Percentiles rank a stretch among this genome's conserved stretches.
Conservation (phyloP, 2,113 vertebrate species). For the Eulemur macaco region DNA sequence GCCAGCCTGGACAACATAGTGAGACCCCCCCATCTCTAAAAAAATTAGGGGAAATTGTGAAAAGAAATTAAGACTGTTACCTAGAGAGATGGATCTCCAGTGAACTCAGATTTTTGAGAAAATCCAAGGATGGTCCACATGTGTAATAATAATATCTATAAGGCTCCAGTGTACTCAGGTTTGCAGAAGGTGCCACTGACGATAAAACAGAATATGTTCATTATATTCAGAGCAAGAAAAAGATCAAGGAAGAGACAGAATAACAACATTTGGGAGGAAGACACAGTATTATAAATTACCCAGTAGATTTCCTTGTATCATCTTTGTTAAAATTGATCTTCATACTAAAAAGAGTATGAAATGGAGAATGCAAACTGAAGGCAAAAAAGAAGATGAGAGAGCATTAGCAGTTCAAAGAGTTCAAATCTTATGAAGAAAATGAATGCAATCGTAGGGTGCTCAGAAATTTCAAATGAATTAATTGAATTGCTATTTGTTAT, state of each 20-base stretch:
- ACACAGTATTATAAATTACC: not conserved
- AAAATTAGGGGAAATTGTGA: not conserved
- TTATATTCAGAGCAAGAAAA: not conserved
- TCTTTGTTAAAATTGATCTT: not conserved
- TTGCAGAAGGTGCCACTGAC: not conserved
- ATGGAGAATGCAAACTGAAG: not conserved
- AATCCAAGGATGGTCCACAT: not conserved
- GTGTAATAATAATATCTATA: not conserved
- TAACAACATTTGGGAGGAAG: not conserved
- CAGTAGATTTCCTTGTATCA: not conserved
- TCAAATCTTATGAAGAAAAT: not conserved
- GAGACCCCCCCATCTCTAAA: not conserved
- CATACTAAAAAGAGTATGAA: not conserved
- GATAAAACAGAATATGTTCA: not conserved
- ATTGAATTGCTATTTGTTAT: constrained; percentile 7
- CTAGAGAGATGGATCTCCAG: not conserved
- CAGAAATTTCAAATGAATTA: constrained; percentile 18
- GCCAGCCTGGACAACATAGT: not conserved
- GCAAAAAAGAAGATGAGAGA: not conserved
- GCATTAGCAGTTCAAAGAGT: constrained; percentile 15
- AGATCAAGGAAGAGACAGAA: not conserved
- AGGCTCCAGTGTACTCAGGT: not conserved
- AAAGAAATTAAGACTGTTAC: not conserved
- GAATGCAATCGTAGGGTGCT: not conserved
- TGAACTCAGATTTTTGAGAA: not conserved